Percentiles rank a stretch among this genome's conserved stretches.
These are phyloP conservation scores for Rattus norvegicus DNA, from an alignment of 2,113 vertebrate species.

Conservation along the genomic window DNA sequence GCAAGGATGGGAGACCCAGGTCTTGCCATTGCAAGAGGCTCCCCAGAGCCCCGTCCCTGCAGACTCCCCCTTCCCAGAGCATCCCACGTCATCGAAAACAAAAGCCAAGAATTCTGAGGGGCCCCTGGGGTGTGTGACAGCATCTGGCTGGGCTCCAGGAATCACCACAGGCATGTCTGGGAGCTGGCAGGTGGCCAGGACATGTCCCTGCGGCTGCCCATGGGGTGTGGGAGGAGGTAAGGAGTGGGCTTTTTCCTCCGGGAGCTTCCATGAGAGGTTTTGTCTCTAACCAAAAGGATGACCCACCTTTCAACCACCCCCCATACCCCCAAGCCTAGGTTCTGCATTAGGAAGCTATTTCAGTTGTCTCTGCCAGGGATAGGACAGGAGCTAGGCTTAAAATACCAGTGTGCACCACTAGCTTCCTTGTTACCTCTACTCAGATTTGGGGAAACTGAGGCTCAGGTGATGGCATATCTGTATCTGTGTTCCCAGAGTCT, in stretches of 20 bases:
- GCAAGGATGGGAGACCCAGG: background rate
- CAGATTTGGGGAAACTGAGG: background rate
- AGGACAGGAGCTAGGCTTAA: background rate
- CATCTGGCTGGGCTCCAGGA: constrained; percentile 84
- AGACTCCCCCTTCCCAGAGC: background rate
- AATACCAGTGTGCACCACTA: background rate
- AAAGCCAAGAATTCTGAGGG: constrained; percentile 59
- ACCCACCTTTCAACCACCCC: background rate
- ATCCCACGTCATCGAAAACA: constrained; percentile 31
- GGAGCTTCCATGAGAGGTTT: background rate
- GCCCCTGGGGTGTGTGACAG: constrained; percentile 79
- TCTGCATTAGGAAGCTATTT: background rate
- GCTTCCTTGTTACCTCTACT: background rate
- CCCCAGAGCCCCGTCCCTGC: background rate
- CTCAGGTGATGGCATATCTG: background rate
- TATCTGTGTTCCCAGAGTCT: background rate
- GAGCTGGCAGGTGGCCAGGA: constrained; percentile 69
- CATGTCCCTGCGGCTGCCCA: constrained; percentile 71
- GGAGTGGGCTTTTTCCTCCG: background rate
- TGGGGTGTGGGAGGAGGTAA: background rate
- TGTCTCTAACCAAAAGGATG: background rate
- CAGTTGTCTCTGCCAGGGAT: background rate
- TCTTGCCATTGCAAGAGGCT: background rate
- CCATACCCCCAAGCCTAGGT: too few species aligned
- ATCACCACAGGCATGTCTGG: constrained; percentile 83